Conservation (phyloP, 2,888 invertebrate genomes). For the Acronicta alni region DNA sequence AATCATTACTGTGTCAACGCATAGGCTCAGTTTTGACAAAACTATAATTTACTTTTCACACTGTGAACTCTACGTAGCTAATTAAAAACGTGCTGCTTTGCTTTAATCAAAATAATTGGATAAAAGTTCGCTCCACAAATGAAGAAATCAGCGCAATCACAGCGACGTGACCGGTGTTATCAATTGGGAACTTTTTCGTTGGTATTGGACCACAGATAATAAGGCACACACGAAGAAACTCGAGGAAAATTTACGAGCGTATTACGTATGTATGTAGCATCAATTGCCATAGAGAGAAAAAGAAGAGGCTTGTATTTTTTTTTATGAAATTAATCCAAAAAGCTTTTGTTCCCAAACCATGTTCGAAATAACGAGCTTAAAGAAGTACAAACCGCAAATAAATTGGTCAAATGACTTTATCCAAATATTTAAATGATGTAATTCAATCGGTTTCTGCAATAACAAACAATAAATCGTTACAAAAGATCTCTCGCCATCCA, state of each 20-base stretch:
- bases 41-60: background rate
- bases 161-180: constrained; percentile 30
- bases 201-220: constrained; percentile 29
- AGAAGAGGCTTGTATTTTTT: too few species aligned
- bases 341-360: too few species aligned
- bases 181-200: constrained; percentile 18
- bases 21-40: too few species aligned
- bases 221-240: constrained; percentile 15
- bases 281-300: too few species aligned
- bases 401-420: too few species aligned
- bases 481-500: constrained; percentile 16
- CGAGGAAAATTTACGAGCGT: constrained; percentile 30
- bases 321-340: too few species aligned
- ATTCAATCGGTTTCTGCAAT: constrained; percentile 2
- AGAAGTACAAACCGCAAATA: too few species aligned
- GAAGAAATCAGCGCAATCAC: constrained; percentile 37
- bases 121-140: constrained; percentile 29
- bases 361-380: too few species aligned
- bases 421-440: too few species aligned
- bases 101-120: constrained; percentile 46
- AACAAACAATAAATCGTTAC: constrained; percentile 21
- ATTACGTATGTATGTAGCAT: constrained; percentile 17
- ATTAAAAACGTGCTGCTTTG: constrained; percentile 22
- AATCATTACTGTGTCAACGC: too few species aligned
- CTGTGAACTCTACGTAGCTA: constrained; percentile 8